Percentiles rank a stretch among this genome's conserved stretches.
phyloP scores from a whole-genome alignment of 1,140 invertebrate genomes.

The Diachasma alloeum region DNA sequence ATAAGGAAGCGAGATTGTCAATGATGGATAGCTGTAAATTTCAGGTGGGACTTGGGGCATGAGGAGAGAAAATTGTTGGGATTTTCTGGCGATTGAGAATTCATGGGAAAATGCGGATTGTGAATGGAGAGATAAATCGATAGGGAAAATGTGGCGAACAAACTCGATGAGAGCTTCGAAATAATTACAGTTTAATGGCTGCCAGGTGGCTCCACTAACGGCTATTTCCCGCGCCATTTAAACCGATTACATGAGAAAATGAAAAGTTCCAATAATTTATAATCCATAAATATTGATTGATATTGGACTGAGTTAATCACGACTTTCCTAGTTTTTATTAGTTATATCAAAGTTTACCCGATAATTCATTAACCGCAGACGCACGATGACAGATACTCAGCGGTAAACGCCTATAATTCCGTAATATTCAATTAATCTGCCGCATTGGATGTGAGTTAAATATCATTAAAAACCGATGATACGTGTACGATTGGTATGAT shows the following conservation, averaged over 20 bases:
- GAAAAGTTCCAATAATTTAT: not conserved
- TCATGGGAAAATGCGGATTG: not conserved
- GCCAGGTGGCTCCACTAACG: not conserved
- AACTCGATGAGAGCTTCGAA: not conserved
- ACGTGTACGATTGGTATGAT: not conserved
- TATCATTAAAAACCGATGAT: not conserved
- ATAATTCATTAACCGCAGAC: not conserved
- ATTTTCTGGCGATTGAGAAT: too few species aligned
- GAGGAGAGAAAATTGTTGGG: too few species aligned
- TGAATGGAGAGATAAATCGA: not conserved
- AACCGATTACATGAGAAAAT: not conserved
- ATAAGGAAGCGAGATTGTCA: not conserved
- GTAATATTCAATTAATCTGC: conserved; percentile 1
- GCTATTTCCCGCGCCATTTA: not conserved
- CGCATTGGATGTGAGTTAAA: not conserved
- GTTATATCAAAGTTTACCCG: not conserved
- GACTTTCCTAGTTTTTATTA: not conserved
- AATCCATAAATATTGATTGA: not conserved
- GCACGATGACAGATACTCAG: not conserved
- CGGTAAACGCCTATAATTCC: not conserved
- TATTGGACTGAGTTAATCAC: not conserved
- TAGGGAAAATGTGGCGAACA: not conserved
- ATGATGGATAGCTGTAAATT: too few species aligned
- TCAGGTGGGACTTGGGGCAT: too few species aligned
- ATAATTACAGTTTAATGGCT: not conserved